Evolutionary conservation across 2,113 vertebrate species (phyloP), one percentile per base, ranked within the genome.

Genomic region (Pogona vitticeps): DNA sequence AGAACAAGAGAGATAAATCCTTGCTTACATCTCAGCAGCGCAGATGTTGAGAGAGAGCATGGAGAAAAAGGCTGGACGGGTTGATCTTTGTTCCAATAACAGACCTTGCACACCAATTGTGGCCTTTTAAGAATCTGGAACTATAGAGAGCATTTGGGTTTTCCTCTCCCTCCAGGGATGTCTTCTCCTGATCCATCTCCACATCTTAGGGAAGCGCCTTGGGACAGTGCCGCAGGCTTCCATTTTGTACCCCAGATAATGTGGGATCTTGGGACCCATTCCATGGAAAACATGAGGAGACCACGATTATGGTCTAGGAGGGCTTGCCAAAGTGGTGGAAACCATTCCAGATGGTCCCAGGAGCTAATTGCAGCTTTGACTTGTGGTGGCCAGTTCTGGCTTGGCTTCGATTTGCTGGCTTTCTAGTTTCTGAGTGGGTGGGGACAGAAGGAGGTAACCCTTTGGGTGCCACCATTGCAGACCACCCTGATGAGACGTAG

Each of bases 261-360:
- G 67, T 36, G 68, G 42, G 80, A 94, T 59, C 56, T 5, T 76
- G 38, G 72, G 82, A 75, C 21, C 71, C 61, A 13, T 85, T 90
- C 58, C 13, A 80, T 81, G 90, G 90, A 91, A 95, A 92, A 42
- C 26, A 91, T 92, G 23, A 90, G 80, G 86, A 92, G 82, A 75
- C 40, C 65, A 87, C 90, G 84, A 79, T 63, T 90, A 88, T 88
- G 52, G 79, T 89, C 87, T 84, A 84, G 58, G 58, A 93, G 33
- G 70, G n/a, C 1, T 46, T 61, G 90, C 73, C 91, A 92, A 52
- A 89, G 70, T 78, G 93, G 91, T 88, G 93, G 84, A 91, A 93
- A 91, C 71, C 21, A 12, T n/a, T 73, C 70, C 68, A 75, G 76
- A 84, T 58, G 3, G 73, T 58, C 31, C 20, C 33, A 31, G 0